Conservation (phyloP, 1,140 invertebrate species). For the Leptopilina boulardi region DNA sequence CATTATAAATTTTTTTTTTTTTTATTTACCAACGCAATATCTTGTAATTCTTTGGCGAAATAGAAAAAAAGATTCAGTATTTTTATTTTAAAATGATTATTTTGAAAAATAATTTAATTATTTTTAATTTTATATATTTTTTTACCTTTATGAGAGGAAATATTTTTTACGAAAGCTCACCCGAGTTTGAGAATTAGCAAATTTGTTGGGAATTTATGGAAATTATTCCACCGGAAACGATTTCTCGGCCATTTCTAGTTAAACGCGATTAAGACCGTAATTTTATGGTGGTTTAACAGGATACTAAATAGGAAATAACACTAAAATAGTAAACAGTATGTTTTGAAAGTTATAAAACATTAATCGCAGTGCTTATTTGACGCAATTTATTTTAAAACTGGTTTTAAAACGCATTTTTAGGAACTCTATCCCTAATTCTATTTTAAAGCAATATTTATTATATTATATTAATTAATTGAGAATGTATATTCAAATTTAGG, state of each 20-base stretch:
- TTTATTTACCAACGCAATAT: neutral
- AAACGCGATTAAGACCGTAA: slow-evolving; percentile 8
- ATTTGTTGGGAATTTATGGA: neutral
- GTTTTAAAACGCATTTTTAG: too few species aligned
- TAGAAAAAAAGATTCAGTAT: too few species aligned
- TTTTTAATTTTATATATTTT: neutral
- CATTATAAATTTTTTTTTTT: slow-evolving; percentile 4
- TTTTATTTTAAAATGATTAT: too few species aligned
- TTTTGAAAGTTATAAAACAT: neutral
- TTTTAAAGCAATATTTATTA: too few species aligned
- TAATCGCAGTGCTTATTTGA: too few species aligned
- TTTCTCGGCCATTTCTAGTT: neutral
- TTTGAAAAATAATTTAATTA: too few species aligned
- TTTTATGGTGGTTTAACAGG: slow-evolving; percentile 3
- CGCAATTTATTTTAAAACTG: too few species aligned
- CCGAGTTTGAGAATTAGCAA: neutral
- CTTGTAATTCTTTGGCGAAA: too few species aligned
- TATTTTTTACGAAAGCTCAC: neutral
- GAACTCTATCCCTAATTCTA: too few species aligned
- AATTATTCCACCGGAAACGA: neutral
- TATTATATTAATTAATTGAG: too few species aligned
- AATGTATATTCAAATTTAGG: too few species aligned
- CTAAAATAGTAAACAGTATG: neutral
- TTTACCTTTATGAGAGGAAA: too few species aligned
- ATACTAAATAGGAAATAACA: slow-evolving; percentile 6